Percentiles rank a stretch among this genome's conserved stretches.
These are phyloP conservation scores for Pogona vitticeps DNA, from an alignment of 2,113 vertebrate species.

Conservation along the genomic window DNA sequence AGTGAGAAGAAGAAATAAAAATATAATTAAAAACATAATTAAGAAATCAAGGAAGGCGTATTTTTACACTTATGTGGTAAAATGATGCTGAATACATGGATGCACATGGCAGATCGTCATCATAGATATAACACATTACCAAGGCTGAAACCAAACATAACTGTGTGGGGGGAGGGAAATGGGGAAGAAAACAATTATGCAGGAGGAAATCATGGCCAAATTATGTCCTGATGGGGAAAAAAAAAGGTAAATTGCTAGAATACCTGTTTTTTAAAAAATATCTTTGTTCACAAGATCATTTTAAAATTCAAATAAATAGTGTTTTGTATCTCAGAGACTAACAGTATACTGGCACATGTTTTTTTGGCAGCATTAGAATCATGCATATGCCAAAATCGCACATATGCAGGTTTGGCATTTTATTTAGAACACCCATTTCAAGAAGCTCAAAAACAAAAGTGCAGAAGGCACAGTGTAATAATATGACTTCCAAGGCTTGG, in stretches of 20 bases:
- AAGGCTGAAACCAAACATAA: conserved; percentile 37
- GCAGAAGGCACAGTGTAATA: conserved; percentile 20
- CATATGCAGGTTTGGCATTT: conserved; percentile 41
- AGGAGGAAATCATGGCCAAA: conserved; percentile 54
- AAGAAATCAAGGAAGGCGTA: conserved; percentile 38
- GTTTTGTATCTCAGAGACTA: conserved; percentile 38
- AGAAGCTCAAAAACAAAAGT: conserved; percentile 25
- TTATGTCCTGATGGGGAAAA: conserved; percentile 52
- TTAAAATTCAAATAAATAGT: conserved; percentile 48
- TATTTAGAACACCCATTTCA: conserved; percentile 31
- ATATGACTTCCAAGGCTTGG: conserved; percentile 5
- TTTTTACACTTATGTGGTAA: conserved; percentile 19
- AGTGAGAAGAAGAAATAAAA: conserved; percentile 41
- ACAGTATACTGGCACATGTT: conserved; percentile 7
- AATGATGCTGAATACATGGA: conserved; percentile 52
- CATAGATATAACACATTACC: conserved; percentile 44
- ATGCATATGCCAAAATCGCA: conserved; percentile 27
- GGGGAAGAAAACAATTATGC: conserved; percentile 39
- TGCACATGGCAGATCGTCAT: conserved; percentile 53
- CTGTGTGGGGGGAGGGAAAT: conserved; percentile 50
- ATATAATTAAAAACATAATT: conserved; percentile 9
- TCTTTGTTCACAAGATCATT: conserved; percentile 61
- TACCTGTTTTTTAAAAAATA: conserved; percentile 66
- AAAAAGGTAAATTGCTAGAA: conserved; percentile 51
- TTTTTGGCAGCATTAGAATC: conserved; percentile 5